Conservation (phyloP, 2,888 invertebrate species). For the Halictus ligatus region DNA sequence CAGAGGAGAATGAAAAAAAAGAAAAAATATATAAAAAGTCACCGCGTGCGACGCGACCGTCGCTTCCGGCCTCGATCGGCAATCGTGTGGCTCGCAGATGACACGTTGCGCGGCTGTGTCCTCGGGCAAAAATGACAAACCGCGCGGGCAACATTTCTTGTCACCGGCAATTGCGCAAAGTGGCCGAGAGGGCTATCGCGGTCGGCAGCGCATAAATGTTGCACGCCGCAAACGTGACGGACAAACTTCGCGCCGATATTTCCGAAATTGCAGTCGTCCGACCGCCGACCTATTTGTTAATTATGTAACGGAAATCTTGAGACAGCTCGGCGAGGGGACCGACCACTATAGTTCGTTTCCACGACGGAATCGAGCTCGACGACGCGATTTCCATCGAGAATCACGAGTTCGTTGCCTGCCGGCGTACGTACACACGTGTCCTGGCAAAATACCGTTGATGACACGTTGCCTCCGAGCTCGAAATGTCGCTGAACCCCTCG, state of each 20-base stretch:
- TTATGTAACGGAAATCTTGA: not conserved
- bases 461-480: slow-evolving; percentile 16
- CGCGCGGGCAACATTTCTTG: slow-evolving; percentile 10
- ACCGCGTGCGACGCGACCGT: slow-evolving; percentile 29
- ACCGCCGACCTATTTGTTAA: not conserved
- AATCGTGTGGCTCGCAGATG: slow-evolving; percentile 34
- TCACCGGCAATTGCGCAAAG: slow-evolving; percentile 16
- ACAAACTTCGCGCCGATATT: slow-evolving; percentile 20
- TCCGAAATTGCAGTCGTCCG: slow-evolving; percentile 13
- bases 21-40: not conserved
- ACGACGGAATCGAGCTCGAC: not conserved
- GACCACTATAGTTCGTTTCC: not conserved
- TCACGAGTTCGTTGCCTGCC: slow-evolving; percentile 29
- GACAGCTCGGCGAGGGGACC: not conserved
- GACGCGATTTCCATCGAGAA: slow-evolving; percentile 31
- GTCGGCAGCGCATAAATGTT: slow-evolving; percentile 18
- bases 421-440: slow-evolving; percentile 35
- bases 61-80: slow-evolving; percentile 51
- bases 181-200: slow-evolving; percentile 19
- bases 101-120: slow-evolving; percentile 50
- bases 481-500: slow-evolving; percentile 15
- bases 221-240: not conserved
- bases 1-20: slow-evolving; percentile 5
- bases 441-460: slow-evolving; percentile 4
- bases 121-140: slow-evolving; percentile 46